phyloP scores from a whole-genome alignment of 2,113 vertebrate species.

The Pongo pygmaeus region DNA sequence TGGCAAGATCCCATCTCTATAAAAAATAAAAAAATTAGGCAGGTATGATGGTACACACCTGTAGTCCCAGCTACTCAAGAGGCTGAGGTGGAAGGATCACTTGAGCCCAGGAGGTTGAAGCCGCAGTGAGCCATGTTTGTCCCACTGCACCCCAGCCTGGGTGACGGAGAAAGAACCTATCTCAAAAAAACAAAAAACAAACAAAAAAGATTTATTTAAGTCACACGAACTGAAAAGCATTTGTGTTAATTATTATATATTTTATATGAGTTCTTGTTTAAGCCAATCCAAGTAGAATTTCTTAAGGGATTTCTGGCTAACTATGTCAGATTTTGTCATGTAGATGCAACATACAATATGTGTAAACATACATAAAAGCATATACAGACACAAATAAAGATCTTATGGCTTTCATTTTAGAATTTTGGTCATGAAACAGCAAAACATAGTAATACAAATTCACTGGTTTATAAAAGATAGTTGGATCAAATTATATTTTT shows the following conservation, averaged over 20 bases:
- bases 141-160: too few relatives aligned
- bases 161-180: too few relatives aligned
- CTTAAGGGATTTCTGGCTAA: background rate
- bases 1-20: too few relatives aligned
- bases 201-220: background rate
- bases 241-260: background rate
- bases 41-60: too few relatives aligned
- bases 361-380: background rate
- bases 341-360: background rate
- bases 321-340: background rate
- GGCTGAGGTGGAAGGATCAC: too few relatives aligned
- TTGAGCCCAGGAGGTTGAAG: too few relatives aligned
- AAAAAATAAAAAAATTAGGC: too few relatives aligned
- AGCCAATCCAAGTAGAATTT: background rate
- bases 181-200: too few relatives aligned
- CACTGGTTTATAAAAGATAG: background rate
- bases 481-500: background rate
- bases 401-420: background rate
- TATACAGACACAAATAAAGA: background rate
- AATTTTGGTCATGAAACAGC: background rate
- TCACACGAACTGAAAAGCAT: background rate
- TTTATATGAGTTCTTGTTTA: background rate
- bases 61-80: too few relatives aligned
- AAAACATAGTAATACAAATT: background rate
- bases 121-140: too few relatives aligned